These are phyloP conservation scores for Whitmania pigra DNA, from an alignment of 1,140 invertebrate species.

Conservation along the genomic window DNA sequence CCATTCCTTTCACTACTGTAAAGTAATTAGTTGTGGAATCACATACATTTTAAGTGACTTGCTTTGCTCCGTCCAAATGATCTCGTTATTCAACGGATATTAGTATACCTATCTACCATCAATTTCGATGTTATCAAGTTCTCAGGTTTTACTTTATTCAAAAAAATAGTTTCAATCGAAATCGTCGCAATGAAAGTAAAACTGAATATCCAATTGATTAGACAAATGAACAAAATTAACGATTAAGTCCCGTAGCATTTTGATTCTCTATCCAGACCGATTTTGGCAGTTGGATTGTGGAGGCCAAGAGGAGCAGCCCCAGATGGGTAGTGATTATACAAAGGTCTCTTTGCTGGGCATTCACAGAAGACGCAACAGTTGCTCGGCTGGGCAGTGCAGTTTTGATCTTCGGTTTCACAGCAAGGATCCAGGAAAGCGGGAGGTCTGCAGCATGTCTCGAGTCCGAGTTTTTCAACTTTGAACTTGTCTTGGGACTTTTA, in stretches of 20 bases:
- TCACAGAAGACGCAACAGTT: background rate
- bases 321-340: constrained; percentile 7
- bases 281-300: background rate
- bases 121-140: background rate
- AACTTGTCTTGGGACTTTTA: background rate
- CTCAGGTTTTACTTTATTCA: background rate
- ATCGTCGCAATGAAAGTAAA: background rate
- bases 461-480: background rate
- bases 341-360: constrained; percentile 12
- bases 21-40: too few species aligned
- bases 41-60: too few species aligned
- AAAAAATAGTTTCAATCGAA: background rate
- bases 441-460: background rate
- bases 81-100: too few species aligned
- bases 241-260: background rate
- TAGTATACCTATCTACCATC: background rate
- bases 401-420: background rate
- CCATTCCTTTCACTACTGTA: too few species aligned
- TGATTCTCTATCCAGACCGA: background rate
- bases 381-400: background rate
- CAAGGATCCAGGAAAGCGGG: background rate
- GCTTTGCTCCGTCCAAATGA: too few species aligned
- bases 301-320: constrained; percentile 5
- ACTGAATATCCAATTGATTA: background rate
- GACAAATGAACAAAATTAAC: background rate